phyloP scores from a whole-genome alignment of 2,113 vertebrate species.

The Alethe castanea region DNA sequence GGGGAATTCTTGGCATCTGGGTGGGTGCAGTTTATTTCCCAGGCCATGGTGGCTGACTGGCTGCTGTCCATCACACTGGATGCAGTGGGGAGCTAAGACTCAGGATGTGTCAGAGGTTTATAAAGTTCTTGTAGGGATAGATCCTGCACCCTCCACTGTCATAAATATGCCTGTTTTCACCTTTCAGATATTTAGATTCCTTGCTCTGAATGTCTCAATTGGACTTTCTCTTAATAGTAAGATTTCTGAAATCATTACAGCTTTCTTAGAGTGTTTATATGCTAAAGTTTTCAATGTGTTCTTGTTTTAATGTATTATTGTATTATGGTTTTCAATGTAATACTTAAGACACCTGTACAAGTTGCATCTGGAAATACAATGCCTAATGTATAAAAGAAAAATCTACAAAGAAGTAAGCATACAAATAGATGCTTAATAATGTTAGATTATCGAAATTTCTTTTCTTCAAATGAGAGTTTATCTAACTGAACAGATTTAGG shows the following conservation, averaged over 20 bases:
- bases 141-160: neutral
- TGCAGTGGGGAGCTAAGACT: neutral
- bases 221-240: neutral
- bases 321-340: neutral
- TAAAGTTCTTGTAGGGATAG: neutral
- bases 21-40: neutral
- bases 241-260: neutral
- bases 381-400: neutral
- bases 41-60: neutral
- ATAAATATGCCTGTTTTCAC: neutral
- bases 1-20: too few relatives aligned
- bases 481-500: neutral
- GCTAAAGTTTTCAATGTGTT: neutral
- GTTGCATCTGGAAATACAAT: neutral
- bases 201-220: neutral
- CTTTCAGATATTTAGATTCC: neutral
- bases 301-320: neutral
- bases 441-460: neutral
- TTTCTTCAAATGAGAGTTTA: neutral
- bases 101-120: neutral
- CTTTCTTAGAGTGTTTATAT: neutral
- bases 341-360: neutral
- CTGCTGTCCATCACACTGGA: neutral
- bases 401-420: neutral
- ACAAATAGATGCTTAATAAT: neutral